These are phyloP conservation scores for Rhea pennata DNA, from an alignment of 2,113 vertebrate species.

Conservation along the genomic window DNA sequence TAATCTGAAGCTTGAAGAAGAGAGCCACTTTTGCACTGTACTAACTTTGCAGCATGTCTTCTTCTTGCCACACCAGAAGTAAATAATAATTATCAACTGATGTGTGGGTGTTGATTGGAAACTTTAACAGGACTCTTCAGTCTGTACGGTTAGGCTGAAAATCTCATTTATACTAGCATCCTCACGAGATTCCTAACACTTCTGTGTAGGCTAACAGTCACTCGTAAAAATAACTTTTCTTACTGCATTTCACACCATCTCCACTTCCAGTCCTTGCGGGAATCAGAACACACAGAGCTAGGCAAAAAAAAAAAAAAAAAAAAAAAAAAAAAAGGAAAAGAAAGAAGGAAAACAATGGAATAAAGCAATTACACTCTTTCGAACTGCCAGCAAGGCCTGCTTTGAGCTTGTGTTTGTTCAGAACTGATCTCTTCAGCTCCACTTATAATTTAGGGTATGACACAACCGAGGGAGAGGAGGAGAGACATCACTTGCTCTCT, in stretches of 20 bases:
- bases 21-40: not conserved
- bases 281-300: not conserved
- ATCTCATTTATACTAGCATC: not conserved
- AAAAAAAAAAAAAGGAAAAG: not conserved
- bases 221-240: not conserved
- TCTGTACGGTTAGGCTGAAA: not conserved
- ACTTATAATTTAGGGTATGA: slow-evolving; percentile 22
- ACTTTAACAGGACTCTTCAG: not conserved
- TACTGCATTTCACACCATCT: not conserved
- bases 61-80: not conserved
- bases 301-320: not conserved
- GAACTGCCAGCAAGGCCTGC: not conserved
- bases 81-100: not conserved
- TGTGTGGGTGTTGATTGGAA: not conserved
- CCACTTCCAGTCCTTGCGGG: not conserved
- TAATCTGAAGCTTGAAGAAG: not conserved
- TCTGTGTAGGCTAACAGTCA: not conserved
- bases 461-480: not conserved
- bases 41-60: not conserved
- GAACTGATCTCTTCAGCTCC: not conserved
- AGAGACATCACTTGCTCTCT: not conserved
- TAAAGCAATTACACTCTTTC: not conserved
- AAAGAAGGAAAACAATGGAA: not conserved
- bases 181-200: not conserved
- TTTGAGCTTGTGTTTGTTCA: slow-evolving; percentile 25